Evolutionary conservation across 2,888 invertebrate species (phyloP).

Genomic region (Branchellion lobata): DNA sequence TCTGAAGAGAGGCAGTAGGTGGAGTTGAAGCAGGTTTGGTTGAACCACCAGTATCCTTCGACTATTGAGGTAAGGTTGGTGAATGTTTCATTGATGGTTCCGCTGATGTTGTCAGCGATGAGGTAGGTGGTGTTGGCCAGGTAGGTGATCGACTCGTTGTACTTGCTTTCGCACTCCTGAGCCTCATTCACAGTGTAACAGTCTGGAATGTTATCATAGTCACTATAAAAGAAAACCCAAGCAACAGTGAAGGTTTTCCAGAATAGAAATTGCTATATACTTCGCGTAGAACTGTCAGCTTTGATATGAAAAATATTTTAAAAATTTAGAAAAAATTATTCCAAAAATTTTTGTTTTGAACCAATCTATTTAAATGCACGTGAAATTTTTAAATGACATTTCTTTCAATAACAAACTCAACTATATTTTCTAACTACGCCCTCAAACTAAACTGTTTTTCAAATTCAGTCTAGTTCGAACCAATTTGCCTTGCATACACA

Average conservation of each 20-base stretch:
- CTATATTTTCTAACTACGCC: too few species aligned
- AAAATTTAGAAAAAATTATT: not conserved
- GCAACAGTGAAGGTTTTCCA: not conserved
- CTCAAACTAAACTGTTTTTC: too few species aligned
- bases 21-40: slow-evolving; percentile 51
- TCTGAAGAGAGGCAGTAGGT: slow-evolving; percentile 43
- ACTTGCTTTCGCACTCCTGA: slow-evolving; percentile 41
- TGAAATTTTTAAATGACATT: too few species aligned
- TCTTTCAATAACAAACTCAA: too few species aligned
- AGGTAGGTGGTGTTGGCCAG: not conserved
- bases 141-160: not conserved
- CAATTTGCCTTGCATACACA: too few species aligned
- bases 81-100: not conserved
- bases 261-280: not conserved
- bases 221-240: too few species aligned
- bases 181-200: slow-evolving; percentile 50
- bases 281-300: not conserved
- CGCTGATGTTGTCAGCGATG: not conserved
- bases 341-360: too few species aligned
- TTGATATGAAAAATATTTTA: not conserved
- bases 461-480: too few species aligned
- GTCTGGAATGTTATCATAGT: slow-evolving; percentile 39
- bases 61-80: not conserved
- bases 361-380: too few species aligned
- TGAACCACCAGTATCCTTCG: slow-evolving; percentile 45